A percentile compares a stretch with the other conserved stretches of the same genome.
Evolutionary conservation across 1,140 invertebrate genomes (phyloP).

Genomic region (Leptonema lineaticorne): DNA sequence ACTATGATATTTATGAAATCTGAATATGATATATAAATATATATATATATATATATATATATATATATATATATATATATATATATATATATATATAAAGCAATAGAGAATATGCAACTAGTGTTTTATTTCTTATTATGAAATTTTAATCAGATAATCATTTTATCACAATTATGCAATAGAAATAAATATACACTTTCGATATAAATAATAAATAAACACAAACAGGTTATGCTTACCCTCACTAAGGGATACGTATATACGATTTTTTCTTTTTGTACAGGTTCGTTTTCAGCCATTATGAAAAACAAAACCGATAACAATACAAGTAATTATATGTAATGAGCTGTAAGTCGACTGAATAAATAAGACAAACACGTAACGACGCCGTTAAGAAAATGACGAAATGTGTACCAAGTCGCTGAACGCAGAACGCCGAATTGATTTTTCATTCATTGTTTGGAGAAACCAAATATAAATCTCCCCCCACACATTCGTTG

Average conservation of each 20-base stretch:
- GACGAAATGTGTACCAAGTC: neutral
- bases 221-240: constrained; percentile 54
- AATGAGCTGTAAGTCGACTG: neutral
- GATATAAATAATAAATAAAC: constrained; percentile 4
- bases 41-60: too few relatives aligned
- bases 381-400: neutral
- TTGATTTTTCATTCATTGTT: constrained; percentile 17
- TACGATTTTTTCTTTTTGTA: constrained; percentile 65
- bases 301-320: neutral
- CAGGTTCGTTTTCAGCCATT: constrained; percentile 56
- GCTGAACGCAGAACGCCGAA: neutral
- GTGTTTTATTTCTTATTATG: too few relatives aligned
- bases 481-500: constrained; percentile 6
- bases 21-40: too few relatives aligned
- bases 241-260: constrained; percentile 74
- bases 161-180: neutral
- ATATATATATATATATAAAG: too few relatives aligned
- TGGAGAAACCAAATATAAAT: constrained; percentile 9
- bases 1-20: too few relatives aligned
- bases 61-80: too few relatives aligned
- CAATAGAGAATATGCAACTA: too few relatives aligned
- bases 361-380: neutral
- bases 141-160: neutral
- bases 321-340: neutral
- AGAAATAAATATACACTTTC: too few relatives aligned